Evolutionary conservation across 2,888 invertebrate species (phyloP), one percentile per base, ranked within the genome.

Genomic region (Terebella lapidaria): DNA sequence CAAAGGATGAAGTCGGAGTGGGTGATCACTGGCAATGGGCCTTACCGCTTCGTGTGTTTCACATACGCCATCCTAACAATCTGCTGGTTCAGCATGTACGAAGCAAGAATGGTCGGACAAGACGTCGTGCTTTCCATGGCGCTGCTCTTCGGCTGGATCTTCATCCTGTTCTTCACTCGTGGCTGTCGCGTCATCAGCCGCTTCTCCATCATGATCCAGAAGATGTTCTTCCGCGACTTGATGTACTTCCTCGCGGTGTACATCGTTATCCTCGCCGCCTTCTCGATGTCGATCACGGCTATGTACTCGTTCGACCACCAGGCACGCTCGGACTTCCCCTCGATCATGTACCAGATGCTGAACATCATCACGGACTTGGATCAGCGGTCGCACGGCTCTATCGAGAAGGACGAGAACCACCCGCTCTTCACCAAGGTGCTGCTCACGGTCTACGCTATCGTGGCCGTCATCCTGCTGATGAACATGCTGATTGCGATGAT

Each of bases 401-500:
- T 30, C n/a, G 59, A 57, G 2, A 49, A 58, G 27, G 45, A 59
- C 54, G 22, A 18, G 1, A 55, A 60, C 30, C 57, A 58, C 51
- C 61, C 55, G 3, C 27, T 58, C n/a, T 63, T 61, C 27, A 57
- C 60, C 20, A 56, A 57, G 28, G 28, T 61, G 1, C 59, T 65
- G 4, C 59, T 65, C 42, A 61, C 61, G 20, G 35, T 65, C 24
- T 65, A 65, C 30, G 62, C 65, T 4, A 63, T 65, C 25, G 59
- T 65, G n/a, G 60, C 65, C 18, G 65, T 63, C 49, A 61, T 65
- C n/a, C 49, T 65, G 2, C 53, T 65, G 15, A 57, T 65, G 59
- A 65, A 65, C 30, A 65, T 65, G 65, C 54, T 65, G 47, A 65
- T 65, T 18, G 65, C 65, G 28, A 65, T 65, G 65, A 65, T 65